Evolutionary conservation across 2,888 invertebrate species (phyloP).

Genomic region (Lycia hirtaria): DNA sequence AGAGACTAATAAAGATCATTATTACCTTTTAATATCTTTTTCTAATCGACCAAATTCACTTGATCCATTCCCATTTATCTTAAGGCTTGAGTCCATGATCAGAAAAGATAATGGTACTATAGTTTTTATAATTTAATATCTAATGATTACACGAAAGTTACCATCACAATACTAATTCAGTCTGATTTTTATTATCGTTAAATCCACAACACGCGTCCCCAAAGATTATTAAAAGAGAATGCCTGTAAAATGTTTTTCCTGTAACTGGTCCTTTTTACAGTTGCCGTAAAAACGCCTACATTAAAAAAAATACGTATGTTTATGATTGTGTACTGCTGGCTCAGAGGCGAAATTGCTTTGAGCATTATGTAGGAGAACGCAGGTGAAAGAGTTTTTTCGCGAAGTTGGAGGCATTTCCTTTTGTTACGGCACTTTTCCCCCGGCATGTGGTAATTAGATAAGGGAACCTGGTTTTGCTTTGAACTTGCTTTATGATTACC

Average conservation of each 20-base stretch:
- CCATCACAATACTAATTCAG: too few species aligned
- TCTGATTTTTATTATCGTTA: too few species aligned
- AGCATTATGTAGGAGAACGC: slow-evolving; percentile 37
- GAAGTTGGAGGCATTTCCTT: slow-evolving; percentile 10
- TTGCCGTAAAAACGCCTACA: slow-evolving; percentile 23
- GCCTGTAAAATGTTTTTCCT: neutral
- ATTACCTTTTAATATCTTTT: too few species aligned
- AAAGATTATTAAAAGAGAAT: too few species aligned
- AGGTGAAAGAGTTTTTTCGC: slow-evolving; percentile 17
- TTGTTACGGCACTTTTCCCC: slow-evolving; percentile 7
- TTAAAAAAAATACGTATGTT: slow-evolving; percentile 42
- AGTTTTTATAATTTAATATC: too few species aligned
- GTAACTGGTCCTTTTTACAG: slow-evolving; percentile 1
- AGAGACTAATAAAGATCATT: too few species aligned
- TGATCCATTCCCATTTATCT: too few species aligned
- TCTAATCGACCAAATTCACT: too few species aligned
- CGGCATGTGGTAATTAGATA: slow-evolving; percentile 10
- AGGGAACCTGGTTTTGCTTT: neutral
- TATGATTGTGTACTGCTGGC: slow-evolving; percentile 40
- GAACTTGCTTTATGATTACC: neutral
- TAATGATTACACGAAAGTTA: too few species aligned
- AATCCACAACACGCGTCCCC: too few species aligned
- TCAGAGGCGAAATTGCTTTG: slow-evolving; percentile 45
- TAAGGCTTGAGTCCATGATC: too few species aligned
- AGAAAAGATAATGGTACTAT: too few species aligned